Evolutionary conservation across 1,140 invertebrate species (phyloP).

Genomic region (Penaeus vannamei): DNA sequence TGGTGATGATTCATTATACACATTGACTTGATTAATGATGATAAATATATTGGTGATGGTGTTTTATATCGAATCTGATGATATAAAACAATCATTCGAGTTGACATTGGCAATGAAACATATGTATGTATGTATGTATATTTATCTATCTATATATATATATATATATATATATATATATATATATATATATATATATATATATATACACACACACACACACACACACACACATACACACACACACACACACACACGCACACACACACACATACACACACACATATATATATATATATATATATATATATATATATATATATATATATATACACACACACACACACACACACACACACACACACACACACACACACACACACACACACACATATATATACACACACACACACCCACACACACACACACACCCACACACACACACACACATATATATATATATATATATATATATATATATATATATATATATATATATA

Average conservation of each 20-base stretch:
- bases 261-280: neutral
- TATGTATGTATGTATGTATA: neutral
- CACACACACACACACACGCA: slow-evolving; percentile 3
- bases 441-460: slow-evolving; percentile 37
- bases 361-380: too few relatives aligned
- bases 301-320: slow-evolving; percentile 47
- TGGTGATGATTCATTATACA: too few relatives aligned
- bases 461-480: slow-evolving; percentile 10
- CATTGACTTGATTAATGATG: neutral
- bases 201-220: neutral
- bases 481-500: slow-evolving; percentile 29
- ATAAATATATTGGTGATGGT: neutral
- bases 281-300: slow-evolving; percentile 39
- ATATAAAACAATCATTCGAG: too few relatives aligned
- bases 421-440: slow-evolving; percentile 14
- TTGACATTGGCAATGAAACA: too few relatives aligned
- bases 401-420: slow-evolving; percentile 22
- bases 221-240: slow-evolving; percentile 8
- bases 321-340: slow-evolving; percentile 40
- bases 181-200: neutral
- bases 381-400: slow-evolving; percentile 31
- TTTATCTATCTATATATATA: neutral
- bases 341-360: slow-evolving; percentile 24
- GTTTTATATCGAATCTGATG: too few relatives aligned
- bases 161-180: slow-evolving; percentile 9